These are phyloP conservation scores for Protobothrops mucrosquamatus DNA, from an alignment of 2,113 vertebrate genomes.

Conservation along the genomic window DNA sequence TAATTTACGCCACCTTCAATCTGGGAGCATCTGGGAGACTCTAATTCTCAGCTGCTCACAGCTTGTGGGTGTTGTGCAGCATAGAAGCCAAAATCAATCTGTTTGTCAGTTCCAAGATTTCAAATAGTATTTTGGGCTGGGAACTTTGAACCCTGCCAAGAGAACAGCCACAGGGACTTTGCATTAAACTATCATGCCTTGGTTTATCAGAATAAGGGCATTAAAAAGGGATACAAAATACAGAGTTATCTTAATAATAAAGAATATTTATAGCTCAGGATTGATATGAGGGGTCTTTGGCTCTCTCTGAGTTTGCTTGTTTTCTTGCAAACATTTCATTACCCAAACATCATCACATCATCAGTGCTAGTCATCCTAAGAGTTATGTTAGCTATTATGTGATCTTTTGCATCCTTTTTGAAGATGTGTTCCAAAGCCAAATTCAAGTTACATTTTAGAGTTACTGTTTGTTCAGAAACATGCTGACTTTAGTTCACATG, in stretches of 20 bases:
- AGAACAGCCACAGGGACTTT: neutral
- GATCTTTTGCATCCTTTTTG: neutral
- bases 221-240: neutral
- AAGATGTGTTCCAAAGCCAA: neutral
- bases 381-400: neutral
- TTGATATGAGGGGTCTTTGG: neutral
- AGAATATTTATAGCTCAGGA: neutral
- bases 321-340: neutral
- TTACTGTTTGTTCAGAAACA: neutral
- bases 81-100: neutral
- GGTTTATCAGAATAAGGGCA: neutral
- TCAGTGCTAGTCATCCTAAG: neutral
- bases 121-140: neutral
- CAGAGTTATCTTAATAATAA: neutral
- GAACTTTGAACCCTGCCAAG: neutral
- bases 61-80: neutral
- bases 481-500: neutral
- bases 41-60: neutral
- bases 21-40: neutral
- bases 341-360: neutral
- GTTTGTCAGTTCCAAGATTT: neutral
- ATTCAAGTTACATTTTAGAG: neutral
- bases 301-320: neutral
- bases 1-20: neutral
- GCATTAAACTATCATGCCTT: neutral